phyloP scores from a whole-genome alignment of 2,888 invertebrate species.

The Stomorhina lunata region DNA sequence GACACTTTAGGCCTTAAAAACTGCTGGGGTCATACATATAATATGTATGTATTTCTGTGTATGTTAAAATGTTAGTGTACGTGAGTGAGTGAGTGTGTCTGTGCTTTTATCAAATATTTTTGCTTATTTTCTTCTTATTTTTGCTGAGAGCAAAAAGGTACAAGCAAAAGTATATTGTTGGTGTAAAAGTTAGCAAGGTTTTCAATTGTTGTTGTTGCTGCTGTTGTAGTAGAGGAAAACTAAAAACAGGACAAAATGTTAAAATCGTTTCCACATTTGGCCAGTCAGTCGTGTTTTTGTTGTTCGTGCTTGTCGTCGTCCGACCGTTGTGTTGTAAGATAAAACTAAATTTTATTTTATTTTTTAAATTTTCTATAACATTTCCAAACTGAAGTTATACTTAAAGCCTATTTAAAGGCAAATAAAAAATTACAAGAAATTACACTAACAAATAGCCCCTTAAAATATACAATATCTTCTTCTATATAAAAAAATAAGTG shows the following conservation, averaged over 20 bases:
- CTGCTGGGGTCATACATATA: no score
- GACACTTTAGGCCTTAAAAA: no score
- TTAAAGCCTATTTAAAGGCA: slow-evolving; percentile 15
- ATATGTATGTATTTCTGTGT: not conserved
- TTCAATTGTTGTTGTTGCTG: not conserved
- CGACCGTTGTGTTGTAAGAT: slow-evolving; percentile 69
- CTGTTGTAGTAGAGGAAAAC: slow-evolving; percentile 13
- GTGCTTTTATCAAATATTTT: slow-evolving; percentile 15
- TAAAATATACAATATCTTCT: not conserved
- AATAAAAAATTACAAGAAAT: not conserved
- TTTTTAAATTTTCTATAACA: slow-evolving; percentile 3
- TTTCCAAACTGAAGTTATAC: slow-evolving; percentile 29
- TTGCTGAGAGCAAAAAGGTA: slow-evolving; percentile 46
- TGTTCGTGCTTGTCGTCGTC: slow-evolving; percentile 75
- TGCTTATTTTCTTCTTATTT: slow-evolving; percentile 4
- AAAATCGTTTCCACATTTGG: slow-evolving; percentile 54
- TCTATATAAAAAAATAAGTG: not conserved
- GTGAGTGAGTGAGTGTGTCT: not conserved
- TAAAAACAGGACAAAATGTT: slow-evolving; percentile 56
- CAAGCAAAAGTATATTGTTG: not conserved
- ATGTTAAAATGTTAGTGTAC: not conserved
- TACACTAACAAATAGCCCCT: not conserved
- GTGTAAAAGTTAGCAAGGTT: slow-evolving; percentile 40
- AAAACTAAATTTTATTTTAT: slow-evolving; percentile 22
- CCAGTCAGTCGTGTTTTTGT: slow-evolving; percentile 78